Conservation (phyloP, 2,888 invertebrate genomes). For the Eretmocerus hayati region DNA sequence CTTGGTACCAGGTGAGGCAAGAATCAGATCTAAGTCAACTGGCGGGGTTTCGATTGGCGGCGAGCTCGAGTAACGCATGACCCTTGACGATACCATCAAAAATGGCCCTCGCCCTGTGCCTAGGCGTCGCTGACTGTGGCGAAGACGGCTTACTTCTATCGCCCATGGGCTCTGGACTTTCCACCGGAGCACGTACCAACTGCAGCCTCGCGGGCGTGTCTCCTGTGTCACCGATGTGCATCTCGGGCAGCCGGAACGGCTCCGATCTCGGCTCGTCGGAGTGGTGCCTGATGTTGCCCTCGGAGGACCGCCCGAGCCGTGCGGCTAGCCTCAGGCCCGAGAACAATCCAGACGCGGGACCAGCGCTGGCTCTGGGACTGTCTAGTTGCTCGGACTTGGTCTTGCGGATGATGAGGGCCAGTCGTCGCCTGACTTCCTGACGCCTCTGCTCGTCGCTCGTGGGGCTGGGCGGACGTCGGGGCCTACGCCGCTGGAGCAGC, state of each 20-base stretch:
- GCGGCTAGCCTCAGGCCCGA: neutral
- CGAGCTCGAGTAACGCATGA: slow-evolving; percentile 28
- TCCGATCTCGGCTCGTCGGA: neutral
- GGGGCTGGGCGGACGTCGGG: no score
- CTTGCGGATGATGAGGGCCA: slow-evolving; percentile 36
- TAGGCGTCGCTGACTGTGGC: no score
- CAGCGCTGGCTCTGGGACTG: slow-evolving; percentile 3
- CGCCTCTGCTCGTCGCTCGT: neutral
- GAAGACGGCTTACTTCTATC: no score
- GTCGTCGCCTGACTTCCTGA: slow-evolving; percentile 27
- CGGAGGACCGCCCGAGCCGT: neutral
- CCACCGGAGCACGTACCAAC: no score
- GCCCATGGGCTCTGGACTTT: no score
- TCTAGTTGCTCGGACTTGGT: slow-evolving; percentile 36
- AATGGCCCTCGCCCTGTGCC: slow-evolving; percentile 38
- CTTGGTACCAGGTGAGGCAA: neutral
- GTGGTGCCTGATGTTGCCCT: neutral
- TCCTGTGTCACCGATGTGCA: no score
- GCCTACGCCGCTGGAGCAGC: slow-evolving; percentile 26
- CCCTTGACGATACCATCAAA: slow-evolving; percentile 38
- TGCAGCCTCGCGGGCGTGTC: no score
- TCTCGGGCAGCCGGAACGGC: no score
- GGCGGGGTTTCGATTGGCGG: slow-evolving; percentile 16
- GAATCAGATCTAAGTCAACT: neutral
- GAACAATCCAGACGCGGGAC: no score